Evolutionary conservation across 2,888 invertebrate genomes (phyloP).

Genomic region (Tethea ocularis): DNA sequence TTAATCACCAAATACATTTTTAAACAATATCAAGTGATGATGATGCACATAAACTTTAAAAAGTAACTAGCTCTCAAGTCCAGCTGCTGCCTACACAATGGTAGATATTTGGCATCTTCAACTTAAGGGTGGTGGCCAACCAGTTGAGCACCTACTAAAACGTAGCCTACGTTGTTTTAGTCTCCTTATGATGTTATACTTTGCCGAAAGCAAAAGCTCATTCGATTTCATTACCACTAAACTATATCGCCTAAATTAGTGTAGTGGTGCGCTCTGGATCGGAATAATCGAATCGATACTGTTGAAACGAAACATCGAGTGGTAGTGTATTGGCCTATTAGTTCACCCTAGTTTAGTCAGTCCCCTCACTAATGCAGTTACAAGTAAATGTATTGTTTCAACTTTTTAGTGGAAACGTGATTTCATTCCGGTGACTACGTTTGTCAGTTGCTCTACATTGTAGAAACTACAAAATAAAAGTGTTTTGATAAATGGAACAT

Average conservation of each 20-base stretch:
- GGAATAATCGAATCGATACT: constrained; percentile 69
- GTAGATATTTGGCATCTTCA: too few species aligned
- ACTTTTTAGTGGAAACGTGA: constrained; percentile 27
- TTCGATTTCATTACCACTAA: too few species aligned
- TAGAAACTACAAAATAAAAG: constrained; percentile 1
- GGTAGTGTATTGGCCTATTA: constrained; percentile 69
- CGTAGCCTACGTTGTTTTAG: too few species aligned
- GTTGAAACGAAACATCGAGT: constrained; percentile 53
- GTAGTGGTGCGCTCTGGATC: constrained; percentile 45
- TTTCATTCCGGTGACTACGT: not conserved
- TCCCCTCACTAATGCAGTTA: constrained; percentile 55
- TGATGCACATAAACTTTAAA: too few species aligned
- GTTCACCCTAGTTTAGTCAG: constrained; percentile 60
- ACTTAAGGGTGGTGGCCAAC: too few species aligned
- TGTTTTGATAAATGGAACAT: not conserved
- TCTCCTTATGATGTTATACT: too few species aligned
- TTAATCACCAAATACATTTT: too few species aligned
- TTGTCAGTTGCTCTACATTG: not conserved
- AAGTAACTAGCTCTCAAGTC: too few species aligned
- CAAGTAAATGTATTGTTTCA: constrained; percentile 64
- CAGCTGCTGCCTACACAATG: too few species aligned
- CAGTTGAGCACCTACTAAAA: too few species aligned
- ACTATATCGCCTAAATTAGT: not conserved
- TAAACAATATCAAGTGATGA: too few species aligned
- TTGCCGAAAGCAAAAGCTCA: too few species aligned